Base-by-base conservation (phyloP, 2,888 invertebrate genomes). In the Leptura quadrifasciata region DNA sequence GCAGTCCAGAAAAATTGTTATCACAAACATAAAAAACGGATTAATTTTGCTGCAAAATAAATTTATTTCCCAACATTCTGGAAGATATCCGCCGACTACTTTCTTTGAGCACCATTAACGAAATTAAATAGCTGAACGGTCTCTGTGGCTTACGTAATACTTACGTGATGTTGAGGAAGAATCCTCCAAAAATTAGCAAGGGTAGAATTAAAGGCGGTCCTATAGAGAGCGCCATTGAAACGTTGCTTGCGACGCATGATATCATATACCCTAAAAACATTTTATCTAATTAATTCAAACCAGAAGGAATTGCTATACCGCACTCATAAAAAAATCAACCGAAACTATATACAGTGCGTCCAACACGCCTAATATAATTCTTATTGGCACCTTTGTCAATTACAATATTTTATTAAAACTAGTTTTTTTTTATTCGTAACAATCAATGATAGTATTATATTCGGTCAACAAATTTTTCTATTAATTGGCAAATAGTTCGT, bases 171-270 rank as follows among this genome's bases (percentile, higher is more conserved):
- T 98, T 98, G 57, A 98, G 91, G 90, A 98, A 98, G 91, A 97
- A 98, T 58, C 98, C 98, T 76, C 98, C 98, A 88, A 99, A 98
- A 18, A 99, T 90, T 89, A 98, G 91, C 88, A 98, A 95, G 0
- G 98, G 98, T 76, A 98, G 96, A 81, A 98, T 94, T 76, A 98
- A 92, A 4, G 98, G 96, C 0, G 98, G 97, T 0, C 97, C 96
- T 70, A 98, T 92, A 0, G 97, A 95, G 1, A 98, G 90, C 0
- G 98, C 98, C 93, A 98, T 95, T 61, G 95, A 95, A 3, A 96
- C 93, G 77, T 94, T 95, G 76, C 93, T 93, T 83, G 97, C 95
- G 0, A 95, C 90, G 82, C 97, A 97, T 0, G 98, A 98, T 86
- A 98, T 94, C 82, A 98, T 90, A 89, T 98, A 98, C 54, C 98